These are phyloP conservation scores for Pachypanchax playfairii DNA, from an alignment of 2,113 vertebrate species.

Conservation along the genomic window DNA sequence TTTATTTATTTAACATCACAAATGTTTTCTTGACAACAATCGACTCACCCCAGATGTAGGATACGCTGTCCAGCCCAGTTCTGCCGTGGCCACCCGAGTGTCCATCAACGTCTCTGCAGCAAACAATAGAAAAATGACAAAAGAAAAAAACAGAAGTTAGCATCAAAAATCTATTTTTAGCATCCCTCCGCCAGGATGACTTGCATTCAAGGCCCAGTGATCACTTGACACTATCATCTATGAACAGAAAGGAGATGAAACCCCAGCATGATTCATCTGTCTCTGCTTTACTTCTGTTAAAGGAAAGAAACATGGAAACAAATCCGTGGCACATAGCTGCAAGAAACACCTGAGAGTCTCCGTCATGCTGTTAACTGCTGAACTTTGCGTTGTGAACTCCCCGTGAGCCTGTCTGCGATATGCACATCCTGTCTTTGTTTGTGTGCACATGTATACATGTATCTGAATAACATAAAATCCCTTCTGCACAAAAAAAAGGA, in stretches of 20 bases:
- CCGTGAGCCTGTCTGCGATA: constrained; percentile 13
- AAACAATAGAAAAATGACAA: constrained; percentile 62
- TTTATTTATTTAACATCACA: neutral
- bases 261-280: constrained; percentile 48
- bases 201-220: constrained; percentile 58
- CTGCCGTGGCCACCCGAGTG: constrained; percentile 96
- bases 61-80: constrained; percentile 97
- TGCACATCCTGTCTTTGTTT: constrained; percentile 34
- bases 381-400: constrained; percentile 41
- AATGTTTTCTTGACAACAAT: constrained; percentile 3
- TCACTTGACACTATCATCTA: constrained; percentile 63
- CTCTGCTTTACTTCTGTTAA: constrained; percentile 37
- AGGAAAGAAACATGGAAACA: constrained; percentile 49
- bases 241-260: constrained; percentile 55
- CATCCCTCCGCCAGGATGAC: constrained; percentile 42
- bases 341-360: constrained; percentile 33
- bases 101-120: constrained; percentile 95
- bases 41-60: constrained; percentile 94
- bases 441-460: neutral
- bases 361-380: constrained; percentile 44
- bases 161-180: constrained; percentile 50
- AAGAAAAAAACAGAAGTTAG: constrained; percentile 46
- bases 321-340: constrained; percentile 50
- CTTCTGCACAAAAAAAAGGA: constrained; percentile 3
- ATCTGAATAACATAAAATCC: constrained; percentile 1